Evolutionary conservation across 1,140 invertebrate genomes (phyloP), one percentile per base, ranked within the genome.

Genomic region (Drosophila subobscura): DNA sequence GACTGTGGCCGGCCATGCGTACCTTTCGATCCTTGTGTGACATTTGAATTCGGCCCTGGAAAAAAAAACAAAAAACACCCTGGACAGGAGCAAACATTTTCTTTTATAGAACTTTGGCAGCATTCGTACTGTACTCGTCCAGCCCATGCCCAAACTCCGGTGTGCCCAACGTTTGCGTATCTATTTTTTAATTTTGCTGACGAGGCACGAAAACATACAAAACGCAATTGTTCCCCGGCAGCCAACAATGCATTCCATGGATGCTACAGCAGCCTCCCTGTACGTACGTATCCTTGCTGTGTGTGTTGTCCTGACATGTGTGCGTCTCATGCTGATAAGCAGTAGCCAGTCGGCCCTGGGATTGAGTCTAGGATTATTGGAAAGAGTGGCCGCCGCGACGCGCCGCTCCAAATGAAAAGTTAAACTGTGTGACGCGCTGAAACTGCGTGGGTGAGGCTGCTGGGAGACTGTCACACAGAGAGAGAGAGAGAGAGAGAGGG

Each of bases 101-200:
- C 83, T 88, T 83, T 81, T 47, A 88, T 67, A 77, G 41, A 86
- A 86, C 56, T 84, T 84, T 61, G 49, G 37, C 47, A 56, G 27
- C 23, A 20, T 41, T 25, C 33, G 41, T 41, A 22, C 61, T 0
- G 41, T 33, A 22, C 61, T 0, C 4, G 8, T 0, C 8, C 22
- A n/a, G 12, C 2, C 14, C 20, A 16, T 27, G 10, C n/a, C 16
- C 6, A 25, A 12, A 20, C 5, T 0, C 5, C 33, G 42, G 25
- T 22, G 12, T 20, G 37, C 12, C 40, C 71, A 74, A 74, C 56
- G 58, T 75, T 76, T 58, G 80, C 80, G 81, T 88, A 86, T 88
- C 78, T 88, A 86, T 86, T 86, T 86, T 86, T 86, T 86, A 86
- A 86, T 86, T 86, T 86, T 86, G 83, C 83, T 86, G 83, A 86